phyloP scores from a whole-genome alignment of 2,113 vertebrate genomes.

The Thermophis baileyi region DNA sequence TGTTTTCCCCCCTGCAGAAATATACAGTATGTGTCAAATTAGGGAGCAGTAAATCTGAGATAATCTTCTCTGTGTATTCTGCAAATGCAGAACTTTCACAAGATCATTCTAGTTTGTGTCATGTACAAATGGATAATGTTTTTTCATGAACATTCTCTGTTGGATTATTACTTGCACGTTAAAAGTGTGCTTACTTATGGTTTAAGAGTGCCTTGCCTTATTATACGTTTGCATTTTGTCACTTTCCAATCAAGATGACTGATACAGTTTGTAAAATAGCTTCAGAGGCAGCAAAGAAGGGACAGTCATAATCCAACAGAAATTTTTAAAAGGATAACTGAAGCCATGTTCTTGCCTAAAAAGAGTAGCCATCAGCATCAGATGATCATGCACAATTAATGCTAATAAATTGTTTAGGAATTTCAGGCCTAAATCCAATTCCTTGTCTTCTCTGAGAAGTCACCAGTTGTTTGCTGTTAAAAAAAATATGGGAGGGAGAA shows the following conservation, averaged over 20 bases:
- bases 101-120: background rate
- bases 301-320: background rate
- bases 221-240: background rate
- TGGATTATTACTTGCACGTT: background rate
- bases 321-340: background rate
- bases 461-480: background rate
- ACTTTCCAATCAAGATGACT: background rate
- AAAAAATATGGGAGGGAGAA: background rate
- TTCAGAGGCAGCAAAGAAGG: background rate
- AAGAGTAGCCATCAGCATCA: background rate
- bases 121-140: background rate
- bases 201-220: background rate
- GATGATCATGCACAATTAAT: background rate
- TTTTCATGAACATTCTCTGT: background rate
- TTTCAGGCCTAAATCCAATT: background rate
- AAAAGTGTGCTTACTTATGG: background rate
- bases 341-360: background rate
- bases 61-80: background rate
- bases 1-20: slow-evolving; percentile 14
- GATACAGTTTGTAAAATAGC: background rate
- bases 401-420: background rate
- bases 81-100: slow-evolving; percentile 3
- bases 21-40: background rate
- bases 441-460: background rate
- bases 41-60: background rate